Conservation (phyloP, 2,888 invertebrate genomes). For the Clusia tigrina region DNA sequence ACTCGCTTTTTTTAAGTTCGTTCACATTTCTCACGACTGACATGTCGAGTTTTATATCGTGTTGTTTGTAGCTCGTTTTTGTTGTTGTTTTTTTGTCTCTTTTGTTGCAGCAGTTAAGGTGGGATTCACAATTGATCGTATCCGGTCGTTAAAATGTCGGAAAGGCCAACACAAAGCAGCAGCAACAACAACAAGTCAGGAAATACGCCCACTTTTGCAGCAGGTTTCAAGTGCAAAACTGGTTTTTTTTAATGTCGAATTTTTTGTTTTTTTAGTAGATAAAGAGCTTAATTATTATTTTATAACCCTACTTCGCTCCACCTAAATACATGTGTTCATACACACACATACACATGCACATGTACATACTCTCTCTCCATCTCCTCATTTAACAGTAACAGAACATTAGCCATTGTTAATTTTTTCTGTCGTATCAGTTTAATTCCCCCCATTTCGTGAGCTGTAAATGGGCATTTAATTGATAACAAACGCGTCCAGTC, state of each 20-base stretch:
- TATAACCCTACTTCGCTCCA: neutral
- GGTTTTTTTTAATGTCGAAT: too few relatives aligned
- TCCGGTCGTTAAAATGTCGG: conserved; percentile 24
- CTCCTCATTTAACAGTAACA: too few relatives aligned
- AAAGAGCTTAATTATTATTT: neutral
- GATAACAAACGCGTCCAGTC: neutral
- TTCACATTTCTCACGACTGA: too few relatives aligned
- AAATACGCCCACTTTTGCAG: neutral
- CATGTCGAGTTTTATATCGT: too few relatives aligned
- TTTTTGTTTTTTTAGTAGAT: neutral
- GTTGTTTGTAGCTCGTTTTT: neutral
- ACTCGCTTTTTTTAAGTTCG: too few relatives aligned
- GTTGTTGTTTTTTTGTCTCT: neutral
- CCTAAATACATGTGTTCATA: neutral
- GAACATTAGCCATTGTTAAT: neutral
- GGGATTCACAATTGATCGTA: conserved; percentile 21
- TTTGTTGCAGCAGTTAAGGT: conserved; percentile 17
- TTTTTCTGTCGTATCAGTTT: neutral
- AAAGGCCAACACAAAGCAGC: neutral
- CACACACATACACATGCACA: too few relatives aligned
- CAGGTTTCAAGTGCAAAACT: neutral
- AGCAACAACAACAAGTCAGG: neutral
- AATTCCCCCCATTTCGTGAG: neutral
- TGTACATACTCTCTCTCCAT: too few relatives aligned
- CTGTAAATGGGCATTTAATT: neutral